Base-by-base conservation (phyloP, 2,888 invertebrate species). In the Leptinotarsa haldemani region DNA sequence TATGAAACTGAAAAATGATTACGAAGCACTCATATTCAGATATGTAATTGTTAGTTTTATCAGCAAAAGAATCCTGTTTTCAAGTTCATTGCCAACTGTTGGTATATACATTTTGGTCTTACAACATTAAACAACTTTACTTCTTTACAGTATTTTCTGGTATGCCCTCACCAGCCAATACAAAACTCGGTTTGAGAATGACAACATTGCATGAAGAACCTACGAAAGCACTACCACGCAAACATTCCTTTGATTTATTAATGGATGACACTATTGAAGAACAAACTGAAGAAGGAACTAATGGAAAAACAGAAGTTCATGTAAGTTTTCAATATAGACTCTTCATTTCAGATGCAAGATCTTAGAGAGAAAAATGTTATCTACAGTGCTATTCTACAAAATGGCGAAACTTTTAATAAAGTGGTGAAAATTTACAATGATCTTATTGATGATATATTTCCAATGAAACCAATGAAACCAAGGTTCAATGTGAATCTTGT, bases 201-300 rank as follows among this genome's bases (percentile, higher is more conserved):
- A 95, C 95, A 67, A 97, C 97, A 0, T 88, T 97, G 63, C 94
- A 97, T 84, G 97, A 97, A 86, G 97, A 97, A 87, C 93, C 93
- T 15, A 82, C 89, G 69, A 88, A 86, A 74, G 70, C 79, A 30
- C 78, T 86, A 67, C 88, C 82, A 81, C 87, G 84, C 83, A 90
- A 82, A 86, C 90, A 80, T 83, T 90, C 85, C 78, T 86, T 84
- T 84, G 87, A 88, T 78, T 82, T 86, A 73, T 82, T 87, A 65
- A 85, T 80, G 69, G 87, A 87, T 76, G 85, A 87, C 74, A 83
- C 82, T 52, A 84, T 84, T 66, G 85, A 86, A 77, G 88, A 88
- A 81, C 88, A 87, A 77, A 84, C 83, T 70, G 86, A 86, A 79
- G 86, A 85, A 66, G 82, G 80, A 16, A 80, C 83, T 48, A 82